Evolutionary conservation across 2,113 vertebrate genomes (phyloP).

Genomic region (Percopsis transmontana): DNA sequence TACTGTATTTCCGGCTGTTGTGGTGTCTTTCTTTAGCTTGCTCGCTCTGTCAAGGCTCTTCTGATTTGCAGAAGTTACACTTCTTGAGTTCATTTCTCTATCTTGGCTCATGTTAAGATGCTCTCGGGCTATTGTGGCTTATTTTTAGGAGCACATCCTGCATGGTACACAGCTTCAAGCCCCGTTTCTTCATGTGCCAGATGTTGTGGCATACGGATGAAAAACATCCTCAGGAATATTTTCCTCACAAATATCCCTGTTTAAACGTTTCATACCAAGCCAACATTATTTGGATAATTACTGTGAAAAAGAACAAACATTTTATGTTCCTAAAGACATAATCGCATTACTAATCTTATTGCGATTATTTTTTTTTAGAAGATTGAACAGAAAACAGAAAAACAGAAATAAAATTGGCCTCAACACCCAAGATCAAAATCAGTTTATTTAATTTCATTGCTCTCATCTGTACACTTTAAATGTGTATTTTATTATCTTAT

Average conservation of each 20-base stretch:
- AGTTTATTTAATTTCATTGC: no score
- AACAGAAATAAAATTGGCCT: not conserved
- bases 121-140: slow-evolving; percentile 40
- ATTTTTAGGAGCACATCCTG: slow-evolving; percentile 55
- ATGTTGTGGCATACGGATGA: slow-evolving; percentile 70
- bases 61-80: no score
- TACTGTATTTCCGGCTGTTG: no score
- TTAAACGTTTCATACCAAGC: slow-evolving; percentile 39
- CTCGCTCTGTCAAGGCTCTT: no score
- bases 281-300: slow-evolving; percentile 22
- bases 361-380: not conserved
- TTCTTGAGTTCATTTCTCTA: no score
- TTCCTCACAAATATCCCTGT: slow-evolving; percentile 50
- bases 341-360: not conserved
- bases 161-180: slow-evolving; percentile 20
- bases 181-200: slow-evolving; percentile 63
- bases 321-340: not conserved
- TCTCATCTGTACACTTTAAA: not conserved
- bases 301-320: slow-evolving; percentile 11
- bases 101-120: slow-evolving; percentile 36
- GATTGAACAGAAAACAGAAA: not conserved
- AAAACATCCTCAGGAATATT: slow-evolving; percentile 57
- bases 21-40: no score
- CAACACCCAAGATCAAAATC: not conserved
- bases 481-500: not conserved